Conservation (phyloP, 2,888 invertebrate species). For the Pecten maximus region DNA sequence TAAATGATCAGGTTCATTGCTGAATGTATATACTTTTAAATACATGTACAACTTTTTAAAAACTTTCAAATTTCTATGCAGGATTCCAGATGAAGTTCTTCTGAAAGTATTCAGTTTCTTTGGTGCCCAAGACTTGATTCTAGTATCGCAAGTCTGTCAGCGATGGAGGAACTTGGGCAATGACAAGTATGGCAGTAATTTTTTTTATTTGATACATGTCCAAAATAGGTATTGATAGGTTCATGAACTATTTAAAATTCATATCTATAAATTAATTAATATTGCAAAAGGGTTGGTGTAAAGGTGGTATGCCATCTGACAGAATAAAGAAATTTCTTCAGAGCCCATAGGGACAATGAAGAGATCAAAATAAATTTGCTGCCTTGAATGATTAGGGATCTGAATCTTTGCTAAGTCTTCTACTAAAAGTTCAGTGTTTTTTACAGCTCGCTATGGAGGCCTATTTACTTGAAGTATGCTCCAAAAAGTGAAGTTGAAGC, state of each 20-base stretch:
- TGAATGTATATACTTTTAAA: too few relatives aligned
- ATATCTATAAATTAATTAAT: too few relatives aligned
- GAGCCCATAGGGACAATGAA: background rate
- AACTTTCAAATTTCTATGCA: constrained; percentile 58
- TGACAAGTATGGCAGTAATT: constrained; percentile 72
- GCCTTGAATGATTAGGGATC: too few relatives aligned
- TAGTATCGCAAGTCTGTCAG: constrained; percentile 71
- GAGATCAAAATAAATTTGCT: background rate
- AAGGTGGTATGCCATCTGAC: too few relatives aligned
- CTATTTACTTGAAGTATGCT: constrained; percentile 61
- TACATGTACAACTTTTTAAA: too few relatives aligned
- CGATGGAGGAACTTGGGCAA: constrained; percentile 72
- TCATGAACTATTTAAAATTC: too few relatives aligned
- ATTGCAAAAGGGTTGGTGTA: too few relatives aligned
- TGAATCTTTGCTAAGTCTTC: too few relatives aligned
- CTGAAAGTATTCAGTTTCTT: constrained; percentile 72
- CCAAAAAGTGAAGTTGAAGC: background rate
- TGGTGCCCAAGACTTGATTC: constrained; percentile 69
- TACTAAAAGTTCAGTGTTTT: constrained; percentile 34
- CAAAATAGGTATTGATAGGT: too few relatives aligned
- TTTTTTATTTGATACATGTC: background rate
- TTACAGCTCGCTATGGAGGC: constrained; percentile 70
- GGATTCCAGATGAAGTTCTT: constrained; percentile 77
- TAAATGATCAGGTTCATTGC: background rate
- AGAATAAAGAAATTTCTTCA: background rate